Conservation (phyloP, 2,113 vertebrate species). For the Tinamus guttatus region DNA sequence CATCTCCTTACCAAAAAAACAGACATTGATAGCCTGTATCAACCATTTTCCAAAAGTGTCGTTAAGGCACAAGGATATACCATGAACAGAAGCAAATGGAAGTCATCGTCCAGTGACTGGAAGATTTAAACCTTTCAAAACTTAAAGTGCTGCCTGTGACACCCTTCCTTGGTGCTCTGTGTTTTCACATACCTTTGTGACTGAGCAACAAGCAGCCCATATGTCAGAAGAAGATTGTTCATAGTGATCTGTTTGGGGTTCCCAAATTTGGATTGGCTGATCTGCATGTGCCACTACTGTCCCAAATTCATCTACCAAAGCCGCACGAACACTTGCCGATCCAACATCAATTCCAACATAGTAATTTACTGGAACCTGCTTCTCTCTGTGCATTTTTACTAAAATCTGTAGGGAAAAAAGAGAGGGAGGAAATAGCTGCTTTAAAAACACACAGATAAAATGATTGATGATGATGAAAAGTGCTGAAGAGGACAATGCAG, state of each 20-base stretch:
- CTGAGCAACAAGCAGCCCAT: slow-evolving; percentile 89
- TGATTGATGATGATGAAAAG: not conserved
- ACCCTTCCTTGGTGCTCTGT: not conserved
- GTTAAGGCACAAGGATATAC: not conserved
- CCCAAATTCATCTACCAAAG: slow-evolving; percentile 86
- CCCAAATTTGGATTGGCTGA: slow-evolving; percentile 87
- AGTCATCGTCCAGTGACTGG: not conserved
- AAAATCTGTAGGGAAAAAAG: not conserved
- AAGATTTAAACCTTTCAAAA: not conserved
- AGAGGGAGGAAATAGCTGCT: not conserved
- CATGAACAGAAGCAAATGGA: accelerated
- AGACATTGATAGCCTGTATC: not conserved
- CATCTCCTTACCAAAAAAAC: not conserved
- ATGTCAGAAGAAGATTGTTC: slow-evolving; percentile 93
- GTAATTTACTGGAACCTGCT: slow-evolving; percentile 55
- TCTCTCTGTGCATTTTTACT: slow-evolving; percentile 49
- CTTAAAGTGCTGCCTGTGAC: not conserved
- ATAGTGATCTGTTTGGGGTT: slow-evolving; percentile 85
- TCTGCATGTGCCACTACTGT: slow-evolving; percentile 80
- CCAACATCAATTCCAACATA: slow-evolving; percentile 95
- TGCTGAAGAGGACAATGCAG: not conserved
- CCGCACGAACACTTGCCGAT: slow-evolving; percentile 89
- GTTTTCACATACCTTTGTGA: slow-evolving; percentile 83
- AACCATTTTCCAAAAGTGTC: not conserved
- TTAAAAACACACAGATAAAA: not conserved